phyloP scores from a whole-genome alignment of 1,140 invertebrate genomes.

The Hylaeus volcanicus region DNA sequence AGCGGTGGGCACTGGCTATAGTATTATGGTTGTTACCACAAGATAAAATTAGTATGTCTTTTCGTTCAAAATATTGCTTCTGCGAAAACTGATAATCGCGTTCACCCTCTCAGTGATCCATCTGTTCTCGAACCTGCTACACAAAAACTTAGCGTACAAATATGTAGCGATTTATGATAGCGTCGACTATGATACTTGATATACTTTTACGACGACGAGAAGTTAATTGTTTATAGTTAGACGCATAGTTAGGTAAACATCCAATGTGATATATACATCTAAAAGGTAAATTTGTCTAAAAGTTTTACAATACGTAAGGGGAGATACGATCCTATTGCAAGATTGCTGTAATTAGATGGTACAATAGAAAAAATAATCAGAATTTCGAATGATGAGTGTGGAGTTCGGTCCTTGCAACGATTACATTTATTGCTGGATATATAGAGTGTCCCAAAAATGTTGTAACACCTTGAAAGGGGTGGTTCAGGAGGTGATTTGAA shows the following conservation, averaged over 20 bases:
- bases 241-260: conserved; percentile 55
- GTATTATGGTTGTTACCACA: no score
- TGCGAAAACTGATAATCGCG: no score
- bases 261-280: conserved; percentile 64
- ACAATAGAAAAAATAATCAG: background rate
- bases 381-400: background rate
- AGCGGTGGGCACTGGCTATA: no score
- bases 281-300: conserved; percentile 67
- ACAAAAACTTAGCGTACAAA: background rate
- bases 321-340: conserved; percentile 36
- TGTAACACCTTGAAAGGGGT: no score
- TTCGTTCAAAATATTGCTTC: no score
- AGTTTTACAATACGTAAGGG: conserved; percentile 58
- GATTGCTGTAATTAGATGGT: conserved; percentile 11
- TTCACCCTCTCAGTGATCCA: background rate
- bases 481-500: no score
- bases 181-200: conserved; percentile 6
- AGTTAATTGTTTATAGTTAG: conserved; percentile 58
- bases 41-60: no score
- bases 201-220: conserved; percentile 55
- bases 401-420: conserved; percentile 14
- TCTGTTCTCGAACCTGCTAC: conserved; percentile 6
- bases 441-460: no score
- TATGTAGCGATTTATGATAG: conserved; percentile 5
- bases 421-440: conserved; percentile 7